Evolutionary conservation across 2,797 vertebrate species (phyloP), one percentile per base, ranked within the genome.

Genomic region (Anniella stebbinsi): DNA sequence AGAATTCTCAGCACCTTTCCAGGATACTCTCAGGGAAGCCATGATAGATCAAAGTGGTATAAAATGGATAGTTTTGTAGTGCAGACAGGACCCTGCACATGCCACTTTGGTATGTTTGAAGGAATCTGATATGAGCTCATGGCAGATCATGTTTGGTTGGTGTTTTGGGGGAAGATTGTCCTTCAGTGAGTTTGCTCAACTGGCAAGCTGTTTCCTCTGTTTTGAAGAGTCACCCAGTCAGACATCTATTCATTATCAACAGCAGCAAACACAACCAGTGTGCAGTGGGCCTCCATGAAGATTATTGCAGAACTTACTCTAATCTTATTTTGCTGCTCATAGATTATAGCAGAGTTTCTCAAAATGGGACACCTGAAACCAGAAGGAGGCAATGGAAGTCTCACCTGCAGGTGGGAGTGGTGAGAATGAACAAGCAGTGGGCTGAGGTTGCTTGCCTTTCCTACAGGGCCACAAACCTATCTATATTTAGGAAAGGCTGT

Each of bases 111-210:
- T 93, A 75, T 89, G 45, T 21, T 1, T 66, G 69, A 15, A 30
- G 28, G 8, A 33, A 9, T 5, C 81, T 8, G 91, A 82, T 95
- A 77, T 95, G 82, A 76, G 72, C 91, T 93, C 90, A 57, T 90
- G 63, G 80, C 86, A 93, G 88, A 81, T 93, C 85, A 93, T 94
- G 93, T 95, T 95, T 94, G 86, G 92, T 87, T 93, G 94, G 92
- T 92, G 93, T 93, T 89, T 92, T 90, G 92, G 93, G 93, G 95
- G 93, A 95, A 89, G 93, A 94, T 94, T 88, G 92, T 93, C 93
- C 92, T 93, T 94, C 89, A 88, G 93, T 94, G 89, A 70, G 87
- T 94, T 95, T 95, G 94, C 86, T 95, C 87, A 87, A 89, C 45
- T 95, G 94, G 94, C 93, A 94, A 94, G 76, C 70, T 93, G 87